Evolutionary conservation across 2,797 vertebrate genomes (phyloP), one percentile per base, ranked within the genome.

Genomic region (Todus mexicanus): DNA sequence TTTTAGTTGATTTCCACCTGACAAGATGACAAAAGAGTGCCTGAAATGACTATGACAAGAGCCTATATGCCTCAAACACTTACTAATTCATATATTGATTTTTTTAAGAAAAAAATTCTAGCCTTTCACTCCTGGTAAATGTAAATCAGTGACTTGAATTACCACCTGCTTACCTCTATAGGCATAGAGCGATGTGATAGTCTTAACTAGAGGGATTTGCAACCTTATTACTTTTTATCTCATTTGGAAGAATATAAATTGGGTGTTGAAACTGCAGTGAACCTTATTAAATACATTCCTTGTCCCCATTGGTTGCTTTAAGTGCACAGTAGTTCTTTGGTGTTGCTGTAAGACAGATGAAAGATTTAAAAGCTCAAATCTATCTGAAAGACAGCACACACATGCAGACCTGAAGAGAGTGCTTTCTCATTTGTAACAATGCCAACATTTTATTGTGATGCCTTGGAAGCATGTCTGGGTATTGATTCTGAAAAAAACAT

Each of bases 351-450:
- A 90, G 25, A 76, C 73, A 53, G 70, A 66, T 65, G 69, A 96
- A 93, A 89, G 33, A 47, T 90, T 89, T 82, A 80, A 76, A 76
- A 91, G 47, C 90, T 85, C 71, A 64, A 40, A 73, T 65, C 70
- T 81, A 69, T 51, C 59, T 37, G 19, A 76, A 89, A 84, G 69
- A 35, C 65, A 94, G 57, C 33, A n/a, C 68, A 64, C 37, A 31
- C 27, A 38, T 14, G 35, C 50, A 71, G 80, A 76, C 91, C 92
- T 79, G 80, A 90, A 88, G 77, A 87, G 50, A 12, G 37, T 69
- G 80, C 74, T 93, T 94, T 83, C 86, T 94, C 65, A 80, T 93
- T 95, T 96, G 87, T 94, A 95, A 74, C 48, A 57, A 72, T 43
- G 93, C 72, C 87, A 95, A 19, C 7, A 42, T 54, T 91, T 91